Evolutionary conservation across 1,140 invertebrate species (phyloP).

Genomic region (Copidosoma floridanum): DNA sequence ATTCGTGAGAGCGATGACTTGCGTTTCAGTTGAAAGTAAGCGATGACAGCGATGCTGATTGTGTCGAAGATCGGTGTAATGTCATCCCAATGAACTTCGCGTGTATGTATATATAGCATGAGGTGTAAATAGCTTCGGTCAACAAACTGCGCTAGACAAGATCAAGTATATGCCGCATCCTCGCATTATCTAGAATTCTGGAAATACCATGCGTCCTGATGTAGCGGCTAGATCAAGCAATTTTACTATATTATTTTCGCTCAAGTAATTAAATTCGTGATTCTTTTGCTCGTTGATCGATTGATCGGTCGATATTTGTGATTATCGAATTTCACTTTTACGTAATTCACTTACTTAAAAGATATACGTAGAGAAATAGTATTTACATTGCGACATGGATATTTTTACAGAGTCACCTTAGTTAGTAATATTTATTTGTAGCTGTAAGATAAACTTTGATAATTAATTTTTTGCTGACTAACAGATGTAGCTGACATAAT

Average conservation of each 20-base stretch:
- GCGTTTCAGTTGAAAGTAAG: no score
- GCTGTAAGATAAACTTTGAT: background rate
- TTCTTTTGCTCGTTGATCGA: conserved; percentile 3
- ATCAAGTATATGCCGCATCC: no score
- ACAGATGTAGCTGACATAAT: background rate
- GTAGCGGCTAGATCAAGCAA: background rate
- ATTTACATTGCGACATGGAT: background rate
- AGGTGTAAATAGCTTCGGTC: no score
- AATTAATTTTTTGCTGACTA: background rate
- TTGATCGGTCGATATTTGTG: conserved; percentile 5
- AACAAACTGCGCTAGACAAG: no score
- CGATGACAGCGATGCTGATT: no score
- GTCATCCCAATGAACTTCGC: no score
- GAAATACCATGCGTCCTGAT: background rate
- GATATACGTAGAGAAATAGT: background rate
- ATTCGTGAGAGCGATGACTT: no score
- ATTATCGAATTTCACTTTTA: background rate
- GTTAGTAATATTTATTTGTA: background rate
- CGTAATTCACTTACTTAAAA: background rate
- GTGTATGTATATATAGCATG: no score
- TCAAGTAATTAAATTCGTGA: no score
- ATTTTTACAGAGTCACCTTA: background rate
- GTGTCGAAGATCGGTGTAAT: no score
- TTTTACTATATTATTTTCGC: no score
- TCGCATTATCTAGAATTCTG: background rate